Evolutionary conservation across 2,888 invertebrate species (phyloP).

Genomic region (Noctua pronuba): DNA sequence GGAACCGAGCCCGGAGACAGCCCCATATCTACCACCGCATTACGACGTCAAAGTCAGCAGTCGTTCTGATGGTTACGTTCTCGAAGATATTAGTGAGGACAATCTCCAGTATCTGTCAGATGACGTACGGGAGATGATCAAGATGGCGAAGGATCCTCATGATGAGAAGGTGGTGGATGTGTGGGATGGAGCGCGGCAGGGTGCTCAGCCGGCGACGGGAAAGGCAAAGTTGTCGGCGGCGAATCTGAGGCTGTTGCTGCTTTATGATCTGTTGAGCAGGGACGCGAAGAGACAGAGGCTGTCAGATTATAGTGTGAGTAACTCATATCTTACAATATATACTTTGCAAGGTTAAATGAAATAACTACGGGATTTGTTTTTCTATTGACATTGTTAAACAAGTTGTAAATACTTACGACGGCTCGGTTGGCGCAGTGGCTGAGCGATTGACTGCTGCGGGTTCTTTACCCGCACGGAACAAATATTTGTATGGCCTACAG

Average conservation of each 20-base stretch:
- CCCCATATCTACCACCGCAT: constrained; percentile 81
- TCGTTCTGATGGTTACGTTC: constrained; percentile 78
- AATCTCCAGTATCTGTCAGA: constrained; percentile 85
- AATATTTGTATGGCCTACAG: no score
- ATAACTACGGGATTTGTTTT: no score
- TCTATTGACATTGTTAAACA: background rate
- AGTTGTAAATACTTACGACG: background rate
- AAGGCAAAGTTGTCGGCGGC: constrained; percentile 90
- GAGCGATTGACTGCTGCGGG: no score
- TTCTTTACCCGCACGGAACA: no score
- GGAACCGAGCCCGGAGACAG: constrained; percentile 78
- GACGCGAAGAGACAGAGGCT: constrained; percentile 92
- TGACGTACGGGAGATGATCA: constrained; percentile 84
- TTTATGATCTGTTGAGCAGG: constrained; percentile 92
- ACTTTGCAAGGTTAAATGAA: background rate
- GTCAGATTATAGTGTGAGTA: constrained; percentile 91
- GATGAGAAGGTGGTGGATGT: constrained; percentile 83
- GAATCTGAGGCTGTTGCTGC: constrained; percentile 90
- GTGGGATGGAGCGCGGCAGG: constrained; percentile 80
- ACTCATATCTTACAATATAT: background rate
- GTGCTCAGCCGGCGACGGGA: constrained; percentile 79
- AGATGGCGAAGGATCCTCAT: constrained; percentile 81
- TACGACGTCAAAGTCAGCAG: constrained; percentile 78
- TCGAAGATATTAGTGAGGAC: constrained; percentile 82
- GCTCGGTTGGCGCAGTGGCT: no score